These are phyloP conservation scores for Tetragnatha versicolor DNA, from an alignment of 1,140 invertebrate species.

Conservation along the genomic window DNA sequence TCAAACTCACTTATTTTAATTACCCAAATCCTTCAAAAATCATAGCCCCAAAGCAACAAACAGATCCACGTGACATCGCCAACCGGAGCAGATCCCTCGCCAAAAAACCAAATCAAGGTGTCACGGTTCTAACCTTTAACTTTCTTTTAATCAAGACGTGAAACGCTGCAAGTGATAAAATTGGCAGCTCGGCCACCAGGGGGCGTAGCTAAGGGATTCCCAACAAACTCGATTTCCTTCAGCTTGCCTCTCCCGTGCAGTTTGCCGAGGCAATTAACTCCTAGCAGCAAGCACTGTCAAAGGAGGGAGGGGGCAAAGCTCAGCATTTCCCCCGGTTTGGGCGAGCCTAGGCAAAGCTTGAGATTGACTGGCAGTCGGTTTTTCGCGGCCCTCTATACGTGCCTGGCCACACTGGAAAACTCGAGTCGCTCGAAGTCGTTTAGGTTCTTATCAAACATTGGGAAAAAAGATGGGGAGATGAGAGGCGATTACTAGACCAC, in stretches of 20 bases:
- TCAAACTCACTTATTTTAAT: too few species aligned
- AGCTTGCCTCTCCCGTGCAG: conserved; percentile 1
- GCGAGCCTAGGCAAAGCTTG: conserved; percentile 3
- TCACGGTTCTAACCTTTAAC: conserved; percentile 53
- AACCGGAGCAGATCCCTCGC: conserved; percentile 27
- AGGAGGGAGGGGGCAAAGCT: background rate
- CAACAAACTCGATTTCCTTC: conserved; percentile 21
- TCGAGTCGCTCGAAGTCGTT: background rate
- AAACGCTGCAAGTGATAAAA: conserved; percentile 51
- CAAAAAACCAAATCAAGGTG: conserved; percentile 41
- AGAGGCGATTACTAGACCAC: too few species aligned
- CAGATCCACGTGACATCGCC: too few species aligned
- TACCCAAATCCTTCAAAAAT: too few species aligned
- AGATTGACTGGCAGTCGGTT: conserved; percentile 33
- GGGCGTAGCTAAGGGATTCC: conserved; percentile 44
- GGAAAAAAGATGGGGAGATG: too few species aligned
- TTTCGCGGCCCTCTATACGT: background rate
- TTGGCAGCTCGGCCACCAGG: conserved; percentile 51
- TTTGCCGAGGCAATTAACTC: conserved; percentile 53
- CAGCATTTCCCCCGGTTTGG: conserved; percentile 1
- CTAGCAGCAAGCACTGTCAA: conserved; percentile 40
- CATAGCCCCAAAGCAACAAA: too few species aligned
- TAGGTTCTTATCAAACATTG: background rate
- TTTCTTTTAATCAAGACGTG: conserved; percentile 55
- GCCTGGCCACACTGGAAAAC: background rate